phyloP scores from a whole-genome alignment of 1,140 invertebrate species.

The Drosophila watanabei region DNA sequence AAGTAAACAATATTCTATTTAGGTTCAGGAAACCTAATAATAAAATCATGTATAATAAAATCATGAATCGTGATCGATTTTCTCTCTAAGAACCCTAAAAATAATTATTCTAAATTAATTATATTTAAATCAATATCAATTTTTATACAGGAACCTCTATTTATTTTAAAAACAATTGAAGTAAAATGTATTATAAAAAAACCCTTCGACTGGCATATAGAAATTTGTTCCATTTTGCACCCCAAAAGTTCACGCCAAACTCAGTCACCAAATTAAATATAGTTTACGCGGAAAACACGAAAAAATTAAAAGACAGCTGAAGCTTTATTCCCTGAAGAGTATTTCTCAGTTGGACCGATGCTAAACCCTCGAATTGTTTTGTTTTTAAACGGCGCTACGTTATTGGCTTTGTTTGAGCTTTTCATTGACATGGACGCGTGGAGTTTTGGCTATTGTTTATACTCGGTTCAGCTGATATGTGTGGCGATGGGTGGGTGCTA shows the following conservation, averaged over 20 bases:
- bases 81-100: not conserved
- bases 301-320: constrained; percentile 6
- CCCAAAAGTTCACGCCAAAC: not conserved
- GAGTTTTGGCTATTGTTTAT: constrained; percentile 48
- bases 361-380: constrained; percentile 6
- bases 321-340: constrained; percentile 8
- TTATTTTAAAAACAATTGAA: no score
- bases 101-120: no score
- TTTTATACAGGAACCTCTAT: not conserved
- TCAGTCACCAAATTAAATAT: not conserved
- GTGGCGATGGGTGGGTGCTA: constrained; percentile 56
- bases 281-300: not conserved
- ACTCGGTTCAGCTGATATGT: constrained; percentile 34
- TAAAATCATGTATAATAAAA: no score
- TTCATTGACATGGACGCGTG: constrained; percentile 49
- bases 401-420: constrained; percentile 55
- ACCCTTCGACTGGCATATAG: not conserved
- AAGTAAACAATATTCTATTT: no score
- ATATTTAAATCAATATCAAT: no score
- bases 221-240: not conserved
- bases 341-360: constrained; percentile 4
- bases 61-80: not conserved
- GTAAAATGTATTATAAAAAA: not conserved
- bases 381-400: constrained; percentile 42
- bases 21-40: not conserved